A percentile compares a stretch with the other conserved stretches of the same genome.
Conservation (phyloP, 2,113 vertebrate genomes). For the Prunella himalayana region DNA sequence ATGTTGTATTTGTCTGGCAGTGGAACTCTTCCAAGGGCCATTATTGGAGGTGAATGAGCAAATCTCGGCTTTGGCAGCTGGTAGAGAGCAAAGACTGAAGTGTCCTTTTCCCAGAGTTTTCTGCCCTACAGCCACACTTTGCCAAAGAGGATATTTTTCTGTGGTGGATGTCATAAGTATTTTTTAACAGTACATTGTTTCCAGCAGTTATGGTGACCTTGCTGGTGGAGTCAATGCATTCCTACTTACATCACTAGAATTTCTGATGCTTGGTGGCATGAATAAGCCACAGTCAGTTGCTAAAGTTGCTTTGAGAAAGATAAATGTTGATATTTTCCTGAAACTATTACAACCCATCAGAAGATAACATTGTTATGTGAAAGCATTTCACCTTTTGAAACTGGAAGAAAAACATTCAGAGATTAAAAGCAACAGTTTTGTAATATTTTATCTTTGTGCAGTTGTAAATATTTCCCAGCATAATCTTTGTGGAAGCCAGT, state of each 20-base stretch:
- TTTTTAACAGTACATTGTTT: background rate
- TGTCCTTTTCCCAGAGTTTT: background rate
- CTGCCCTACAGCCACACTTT: background rate
- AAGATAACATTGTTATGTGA: background rate
- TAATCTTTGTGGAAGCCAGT: background rate
- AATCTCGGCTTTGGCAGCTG: background rate
- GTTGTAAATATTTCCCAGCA: background rate
- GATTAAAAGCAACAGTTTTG: background rate
- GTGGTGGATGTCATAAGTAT: background rate
- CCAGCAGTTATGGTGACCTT: background rate
- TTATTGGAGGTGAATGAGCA: conserved; percentile 5
- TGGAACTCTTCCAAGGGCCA: background rate
- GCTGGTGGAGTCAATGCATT: background rate
- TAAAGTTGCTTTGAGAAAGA: background rate
- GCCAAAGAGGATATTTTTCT: background rate
- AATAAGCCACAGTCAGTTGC: background rate
- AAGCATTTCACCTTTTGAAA: background rate
- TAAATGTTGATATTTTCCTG: background rate
- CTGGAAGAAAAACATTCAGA: background rate
- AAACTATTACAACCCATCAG: background rate
- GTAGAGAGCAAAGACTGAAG: background rate
- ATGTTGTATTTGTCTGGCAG: background rate
- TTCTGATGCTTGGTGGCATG: background rate
- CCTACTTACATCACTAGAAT: background rate
- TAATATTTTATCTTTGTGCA: background rate